Base-by-base conservation (phyloP, 1,140 invertebrate genomes). In the Eumeta japonica region DNA sequence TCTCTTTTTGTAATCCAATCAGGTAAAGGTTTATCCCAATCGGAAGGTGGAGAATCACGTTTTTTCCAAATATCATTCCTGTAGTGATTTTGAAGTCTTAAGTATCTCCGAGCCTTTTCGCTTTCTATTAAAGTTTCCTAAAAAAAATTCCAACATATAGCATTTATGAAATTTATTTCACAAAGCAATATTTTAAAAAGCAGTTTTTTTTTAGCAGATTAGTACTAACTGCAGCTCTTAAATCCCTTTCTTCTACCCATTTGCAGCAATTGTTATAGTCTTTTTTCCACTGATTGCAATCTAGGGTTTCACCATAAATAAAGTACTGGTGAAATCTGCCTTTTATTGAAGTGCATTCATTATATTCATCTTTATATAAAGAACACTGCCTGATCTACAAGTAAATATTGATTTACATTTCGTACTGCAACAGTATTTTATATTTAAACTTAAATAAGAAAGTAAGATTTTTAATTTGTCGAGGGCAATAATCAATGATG, bases 301-400 rank as follows among this genome's bases (percentile, higher is more conserved):
- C 84, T 16, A 79, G 27, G 2, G 62, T 60, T 53, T 89, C 64
- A 2, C 91, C 92, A 68, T 76, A 76, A 29, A 92, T 80, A 59
- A 92, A 95, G 56, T 91, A 88, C 62, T 94, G 91, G 62, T 95
- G 83, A 60, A 94, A 90, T 45, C 89, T 76, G 9, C 75, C 85
- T 66, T 71, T 83, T 10, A 88, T 73, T 46, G 85, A 83, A 38
- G 54, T 84, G 56, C 90, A 94, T 40, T 92, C 88, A 17, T 76
- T 75, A 51, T 87, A 89, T 75, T 92, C 89, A 38, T 87, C 86
- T 47, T 85, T 79, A 59, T 92, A 92, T 2, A 81, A 30, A 10
- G 77, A 53, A 73, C 89, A 91, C 7, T 85, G 81, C 50, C 85
- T 76, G 27, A 89, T 81, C 87, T 89, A 45, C 35, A 42, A 52